Evolutionary conservation across 1,140 invertebrate species (phyloP).

Genomic region (Cylas formicarius): DNA sequence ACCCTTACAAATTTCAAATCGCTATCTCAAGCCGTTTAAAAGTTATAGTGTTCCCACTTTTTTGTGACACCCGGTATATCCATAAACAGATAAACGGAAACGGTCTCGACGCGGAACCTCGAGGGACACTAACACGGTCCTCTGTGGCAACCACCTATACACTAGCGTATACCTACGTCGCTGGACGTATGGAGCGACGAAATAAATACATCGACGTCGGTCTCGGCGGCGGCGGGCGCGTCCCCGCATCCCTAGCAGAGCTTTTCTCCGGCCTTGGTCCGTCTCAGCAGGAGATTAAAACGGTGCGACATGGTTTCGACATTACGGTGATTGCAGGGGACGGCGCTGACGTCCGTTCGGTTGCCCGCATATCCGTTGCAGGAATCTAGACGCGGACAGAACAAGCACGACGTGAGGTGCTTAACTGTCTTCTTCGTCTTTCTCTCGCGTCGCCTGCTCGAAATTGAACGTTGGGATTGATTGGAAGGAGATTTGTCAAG

Average conservation of each 20-base stretch:
- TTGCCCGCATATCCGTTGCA: constrained; percentile 37
- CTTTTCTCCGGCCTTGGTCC: constrained; percentile 13
- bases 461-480: constrained; percentile 2
- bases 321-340: constrained; percentile 37
- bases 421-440: constrained; percentile 3
- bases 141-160: not conserved
- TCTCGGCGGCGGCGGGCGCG: not conserved
- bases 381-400: constrained; percentile 12
- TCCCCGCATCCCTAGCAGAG: not conserved
- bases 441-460: constrained; percentile 9
- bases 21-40: no score
- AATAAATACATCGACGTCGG: constrained; percentile 1
- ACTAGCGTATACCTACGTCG: not conserved
- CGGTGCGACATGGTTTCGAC: constrained; percentile 38
- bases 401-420: no score
- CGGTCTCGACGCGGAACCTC: no score
- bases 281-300: constrained; percentile 32
- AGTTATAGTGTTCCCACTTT: no score
- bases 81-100: no score
- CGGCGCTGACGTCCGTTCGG: constrained; percentile 32
- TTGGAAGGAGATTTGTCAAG: not conserved
- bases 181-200: not conserved
- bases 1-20: no score
- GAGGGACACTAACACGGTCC: no score
- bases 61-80: no score